These are phyloP conservation scores for Diglossa cyanea DNA, from an alignment of 2,797 vertebrate genomes.

Conservation along the genomic window DNA sequence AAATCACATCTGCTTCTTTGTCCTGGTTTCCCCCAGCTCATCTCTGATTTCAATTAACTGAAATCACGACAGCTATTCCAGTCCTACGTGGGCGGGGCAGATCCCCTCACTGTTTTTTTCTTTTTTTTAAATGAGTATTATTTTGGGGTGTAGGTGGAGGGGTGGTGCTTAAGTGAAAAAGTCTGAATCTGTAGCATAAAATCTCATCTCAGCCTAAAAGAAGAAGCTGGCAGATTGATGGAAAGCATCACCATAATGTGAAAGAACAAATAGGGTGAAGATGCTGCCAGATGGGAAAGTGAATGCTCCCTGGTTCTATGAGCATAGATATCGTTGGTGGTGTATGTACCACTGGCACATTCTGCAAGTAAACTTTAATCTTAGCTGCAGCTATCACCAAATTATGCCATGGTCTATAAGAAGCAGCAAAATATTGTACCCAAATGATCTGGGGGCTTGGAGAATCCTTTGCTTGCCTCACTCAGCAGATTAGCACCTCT, in stretches of 20 bases:
- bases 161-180: slow-evolving; percentile 9
- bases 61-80: slow-evolving; percentile 24
- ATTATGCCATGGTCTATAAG: not conserved
- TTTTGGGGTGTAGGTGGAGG: slow-evolving; percentile 1
- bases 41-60: slow-evolving; percentile 29
- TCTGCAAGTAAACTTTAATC: not conserved
- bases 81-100: slow-evolving; percentile 13
- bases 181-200: slow-evolving; percentile 30
- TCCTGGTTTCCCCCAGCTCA: slow-evolving; percentile 28
- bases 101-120: not conserved
- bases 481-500: not conserved
- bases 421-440: not conserved
- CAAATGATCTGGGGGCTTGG: not conserved
- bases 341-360: not conserved
- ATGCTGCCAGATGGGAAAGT: slow-evolving; percentile 10
- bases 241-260: not conserved
- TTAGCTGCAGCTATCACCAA: not conserved
- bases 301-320: not conserved
- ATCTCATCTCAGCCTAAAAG: slow-evolving; percentile 10
- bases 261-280: slow-evolving; percentile 29
- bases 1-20: slow-evolving; percentile 30
- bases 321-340: not conserved
- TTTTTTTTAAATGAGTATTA: not conserved
- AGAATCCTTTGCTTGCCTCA: not conserved
- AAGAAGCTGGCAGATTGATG: slow-evolving; percentile 18